Evolutionary conservation across 35 echinoderm and acorn worm genomes (phyloP).

Genomic region (Lytechinus pictus): DNA sequence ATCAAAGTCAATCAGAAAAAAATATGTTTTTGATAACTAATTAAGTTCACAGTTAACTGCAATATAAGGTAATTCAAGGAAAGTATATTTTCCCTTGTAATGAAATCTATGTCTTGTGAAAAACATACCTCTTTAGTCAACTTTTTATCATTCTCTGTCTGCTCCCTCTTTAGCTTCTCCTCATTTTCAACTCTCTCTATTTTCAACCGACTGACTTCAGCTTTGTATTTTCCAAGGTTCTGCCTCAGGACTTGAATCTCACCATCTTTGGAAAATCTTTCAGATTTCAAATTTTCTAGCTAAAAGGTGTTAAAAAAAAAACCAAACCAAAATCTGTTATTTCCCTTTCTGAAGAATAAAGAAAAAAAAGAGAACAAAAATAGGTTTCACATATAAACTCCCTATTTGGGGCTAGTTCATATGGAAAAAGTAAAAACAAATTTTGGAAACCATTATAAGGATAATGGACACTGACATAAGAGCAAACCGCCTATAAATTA

Average conservation of each 20-base stretch:
- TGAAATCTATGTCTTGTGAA: background rate
- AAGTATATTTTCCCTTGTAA: too few relatives aligned
- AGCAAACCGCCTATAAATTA: too few relatives aligned
- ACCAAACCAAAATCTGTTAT: too few relatives aligned
- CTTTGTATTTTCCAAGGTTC: slow-evolving; percentile 78
- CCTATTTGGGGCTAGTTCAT: too few relatives aligned
- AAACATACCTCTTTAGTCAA: slow-evolving; percentile 68
- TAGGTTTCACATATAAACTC: too few relatives aligned
- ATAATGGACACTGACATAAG: too few relatives aligned
- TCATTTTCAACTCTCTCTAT: slow-evolving; percentile 73
- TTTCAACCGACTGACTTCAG: slow-evolving; percentile 70
- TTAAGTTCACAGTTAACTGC: background rate
- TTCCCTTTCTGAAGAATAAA: too few relatives aligned
- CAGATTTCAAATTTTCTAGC: slow-evolving; percentile 71
- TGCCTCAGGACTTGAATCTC: slow-evolving; percentile 91
- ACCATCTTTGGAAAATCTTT: slow-evolving; percentile 82
- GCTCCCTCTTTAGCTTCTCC: slow-evolving; percentile 68
- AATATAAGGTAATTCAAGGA: background rate
- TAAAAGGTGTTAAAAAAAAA: slow-evolving; percentile 45
- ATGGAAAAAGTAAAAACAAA: too few relatives aligned
- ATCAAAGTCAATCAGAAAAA: background rate
- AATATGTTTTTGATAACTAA: background rate
- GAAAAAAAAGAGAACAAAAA: too few relatives aligned
- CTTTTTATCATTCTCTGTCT: slow-evolving; percentile 78
- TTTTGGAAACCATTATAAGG: too few relatives aligned